A percentile compares a stretch with the other conserved stretches of the same genome.
These are phyloP conservation scores for Sminthurinus aureus DNA, from an alignment of 2,888 invertebrate species.

Conservation along the genomic window DNA sequence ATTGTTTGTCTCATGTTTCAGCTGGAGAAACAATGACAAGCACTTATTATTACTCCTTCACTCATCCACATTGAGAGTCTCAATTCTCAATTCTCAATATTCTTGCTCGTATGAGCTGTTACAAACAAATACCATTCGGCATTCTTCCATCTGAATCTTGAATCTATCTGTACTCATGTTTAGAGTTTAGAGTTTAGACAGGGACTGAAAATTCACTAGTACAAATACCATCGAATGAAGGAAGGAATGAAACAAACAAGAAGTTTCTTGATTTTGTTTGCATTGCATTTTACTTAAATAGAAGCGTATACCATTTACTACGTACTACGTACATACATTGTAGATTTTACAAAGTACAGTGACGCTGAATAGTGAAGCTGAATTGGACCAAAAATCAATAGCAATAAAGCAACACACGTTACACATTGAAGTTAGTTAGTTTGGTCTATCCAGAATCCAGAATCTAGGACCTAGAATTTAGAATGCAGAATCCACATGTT, in stretches of 20 bases:
- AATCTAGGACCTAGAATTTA: background rate
- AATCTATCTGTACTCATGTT: no score
- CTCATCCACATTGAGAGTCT: background rate
- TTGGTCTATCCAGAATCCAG: background rate
- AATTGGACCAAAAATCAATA: conserved; percentile 6
- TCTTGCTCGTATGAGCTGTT: background rate
- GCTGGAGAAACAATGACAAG: background rate
- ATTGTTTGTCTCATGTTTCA: no score
- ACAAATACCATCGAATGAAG: background rate
- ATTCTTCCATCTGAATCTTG: background rate
- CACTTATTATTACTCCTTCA: background rate
- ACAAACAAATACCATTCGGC: background rate
- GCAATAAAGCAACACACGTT: background rate
- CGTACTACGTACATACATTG: no score
- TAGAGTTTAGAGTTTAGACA: no score
- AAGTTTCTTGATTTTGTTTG: conserved; percentile 12
- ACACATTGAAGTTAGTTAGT: no score
- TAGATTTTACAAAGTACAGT: no score
- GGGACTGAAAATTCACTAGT: no score
- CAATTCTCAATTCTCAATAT: background rate
- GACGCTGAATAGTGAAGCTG: background rate
- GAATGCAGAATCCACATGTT: background rate
- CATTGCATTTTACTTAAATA: background rate
- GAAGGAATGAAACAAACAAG: background rate
- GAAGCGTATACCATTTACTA: background rate